Conservation (phyloP, 30 jellyfish, hydroid and myxozoan species). For the Mastigias papua region DNA sequence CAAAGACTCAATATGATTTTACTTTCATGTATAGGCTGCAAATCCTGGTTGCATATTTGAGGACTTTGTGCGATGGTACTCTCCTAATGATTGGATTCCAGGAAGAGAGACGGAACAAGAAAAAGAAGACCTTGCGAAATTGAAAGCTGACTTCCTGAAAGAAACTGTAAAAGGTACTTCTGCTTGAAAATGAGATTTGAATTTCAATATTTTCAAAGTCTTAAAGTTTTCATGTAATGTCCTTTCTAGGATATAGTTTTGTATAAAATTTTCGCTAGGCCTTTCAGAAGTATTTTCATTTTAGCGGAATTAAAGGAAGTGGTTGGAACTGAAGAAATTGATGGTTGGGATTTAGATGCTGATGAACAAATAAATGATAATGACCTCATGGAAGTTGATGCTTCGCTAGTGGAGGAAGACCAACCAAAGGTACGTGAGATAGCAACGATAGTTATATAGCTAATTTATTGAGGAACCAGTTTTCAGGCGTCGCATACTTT, state of each 20-base stretch:
- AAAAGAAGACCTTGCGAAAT: conserved; percentile 71
- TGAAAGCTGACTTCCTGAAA: conserved; percentile 11
- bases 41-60: conserved; percentile 94
- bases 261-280: too few relatives aligned
- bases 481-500: not conserved
- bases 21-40: conserved; percentile 95
- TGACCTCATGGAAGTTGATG: conserved; percentile 26
- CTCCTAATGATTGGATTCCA: conserved; percentile 95
- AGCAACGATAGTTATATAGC: not conserved
- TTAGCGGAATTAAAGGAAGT: conserved; percentile 48
- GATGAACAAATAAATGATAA: conserved; percentile 62
- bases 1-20: too few relatives aligned
- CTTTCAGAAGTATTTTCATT: not conserved
- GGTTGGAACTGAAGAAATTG: conserved; percentile 56
- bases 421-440: conserved; percentile 33
- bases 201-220: not conserved
- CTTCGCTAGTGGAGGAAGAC: not conserved
- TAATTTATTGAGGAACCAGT: not conserved
- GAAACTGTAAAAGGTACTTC: conserved; percentile 17
- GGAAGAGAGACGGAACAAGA: conserved; percentile 88
- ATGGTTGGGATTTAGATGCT: conserved; percentile 76
- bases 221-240: not conserved
- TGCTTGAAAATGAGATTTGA: not conserved
- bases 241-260: too few relatives aligned
- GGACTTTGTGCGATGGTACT: conserved; percentile 97